phyloP scores from a whole-genome alignment of 30 jellyfish, hydroid and myxozoan genomes.

The Catostylus mosaicus region DNA sequence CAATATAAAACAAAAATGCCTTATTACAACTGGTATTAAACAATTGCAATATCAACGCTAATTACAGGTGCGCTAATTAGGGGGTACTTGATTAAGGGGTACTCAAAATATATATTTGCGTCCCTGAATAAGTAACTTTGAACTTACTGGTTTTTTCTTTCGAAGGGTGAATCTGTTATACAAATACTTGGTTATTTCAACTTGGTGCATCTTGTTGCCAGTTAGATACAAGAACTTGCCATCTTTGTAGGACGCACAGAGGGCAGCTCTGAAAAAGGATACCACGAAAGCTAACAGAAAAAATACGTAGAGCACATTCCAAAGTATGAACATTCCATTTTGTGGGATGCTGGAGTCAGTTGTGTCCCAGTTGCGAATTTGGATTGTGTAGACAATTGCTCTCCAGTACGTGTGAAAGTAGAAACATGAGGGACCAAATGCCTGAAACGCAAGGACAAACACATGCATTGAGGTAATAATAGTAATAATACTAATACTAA shows the following conservation, averaged over 20 bases:
- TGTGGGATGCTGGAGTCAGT: neutral
- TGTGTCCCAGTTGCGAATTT: slow-evolving; percentile 30
- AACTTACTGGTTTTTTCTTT: slow-evolving; percentile 27
- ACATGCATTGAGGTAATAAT: neutral
- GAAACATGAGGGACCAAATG: slow-evolving; percentile 42
- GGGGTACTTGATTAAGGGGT: no score
- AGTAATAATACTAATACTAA: no score
- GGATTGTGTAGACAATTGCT: slow-evolving; percentile 37
- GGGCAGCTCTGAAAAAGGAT: slow-evolving; percentile 35
- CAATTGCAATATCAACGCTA: no score
- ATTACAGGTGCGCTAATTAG: no score
- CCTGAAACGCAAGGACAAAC: slow-evolving; percentile 17
- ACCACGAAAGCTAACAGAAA: slow-evolving; percentile 12
- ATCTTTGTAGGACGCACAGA: slow-evolving; percentile 37
- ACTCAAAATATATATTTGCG: no score
- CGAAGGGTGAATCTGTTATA: slow-evolving; percentile 30
- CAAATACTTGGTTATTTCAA: slow-evolving; percentile 25
- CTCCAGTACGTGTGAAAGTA: slow-evolving; percentile 55
- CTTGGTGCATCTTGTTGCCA: slow-evolving; percentile 12
- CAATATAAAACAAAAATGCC: no score
- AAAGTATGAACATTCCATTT: slow-evolving; percentile 3
- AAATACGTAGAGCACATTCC: slow-evolving; percentile 29
- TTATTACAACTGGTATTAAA: no score
- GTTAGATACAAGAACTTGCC: slow-evolving; percentile 11
- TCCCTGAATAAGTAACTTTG: neutral